Base-by-base conservation (phyloP, 92 coral and sea anemone genomes). In the Porites divaricata region DNA sequence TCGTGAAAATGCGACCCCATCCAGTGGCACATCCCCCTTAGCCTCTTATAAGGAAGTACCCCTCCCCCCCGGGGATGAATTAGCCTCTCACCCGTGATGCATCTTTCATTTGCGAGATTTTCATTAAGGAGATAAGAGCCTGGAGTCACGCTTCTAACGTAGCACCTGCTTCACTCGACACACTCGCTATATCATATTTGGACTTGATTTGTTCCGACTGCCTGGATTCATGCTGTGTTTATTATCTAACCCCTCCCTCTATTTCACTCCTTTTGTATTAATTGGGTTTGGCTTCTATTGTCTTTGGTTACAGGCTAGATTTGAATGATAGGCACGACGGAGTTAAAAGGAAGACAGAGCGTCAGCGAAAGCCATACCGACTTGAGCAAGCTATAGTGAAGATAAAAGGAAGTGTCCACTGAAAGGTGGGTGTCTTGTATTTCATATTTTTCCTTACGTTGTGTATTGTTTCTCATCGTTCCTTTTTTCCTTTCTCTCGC, bases 181-280 rank as follows among this genome's bases (percentile, higher is more conserved):
- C 28, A 17, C 28, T 61, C 9, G 53, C 59, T 61, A 71, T 70
- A 0, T 23, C 14, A 13, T n/a, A n/a, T n/a, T 72, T 72, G 70
- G 49, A 69, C 71, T 45, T 81, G 70, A 28, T 25, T 24, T 57
- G 70, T 82, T 82, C 86, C 86, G 86, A 72, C 79, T 20, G 51
- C 58, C 63, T 61, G 22, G 45, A 28, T 51, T 81, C 86, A 22
- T 58, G 71, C 41, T 21, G 63, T 58, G 50, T 10, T 26, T 8
- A 70, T 81, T 71, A 70, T 28, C 69, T 35, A 58, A 23, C 86
- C 77, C 76, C 86, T 82, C 79, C 86, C 62, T 23, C 72, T 54
- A 72, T 61, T 78, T 63, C 53, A 82, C 24, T 72, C 14, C 71
- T n/a, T 69, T 52, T 48, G 48, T 19, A 25, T 48, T 82, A 72